A percentile compares a stretch with the other conserved stretches of the same genome.
phyloP scores from a whole-genome alignment of 2,888 invertebrate species.

The Trissoscelio sp. region DNA sequence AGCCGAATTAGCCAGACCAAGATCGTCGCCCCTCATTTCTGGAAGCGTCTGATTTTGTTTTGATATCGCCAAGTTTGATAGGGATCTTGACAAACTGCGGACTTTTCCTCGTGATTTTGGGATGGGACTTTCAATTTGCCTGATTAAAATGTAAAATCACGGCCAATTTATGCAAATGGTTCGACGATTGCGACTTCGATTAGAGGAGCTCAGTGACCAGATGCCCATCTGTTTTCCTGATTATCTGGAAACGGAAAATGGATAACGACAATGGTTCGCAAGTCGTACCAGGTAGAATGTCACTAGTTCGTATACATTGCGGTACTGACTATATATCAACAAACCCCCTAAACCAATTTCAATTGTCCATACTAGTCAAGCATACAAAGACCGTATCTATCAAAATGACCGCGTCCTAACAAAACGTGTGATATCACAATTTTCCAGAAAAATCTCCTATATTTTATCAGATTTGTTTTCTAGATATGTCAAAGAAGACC shows the following conservation, averaged over 20 bases:
- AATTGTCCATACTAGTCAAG: slow-evolving; percentile 54
- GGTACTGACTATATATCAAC: slow-evolving; percentile 52
- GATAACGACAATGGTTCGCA: slow-evolving; percentile 36
- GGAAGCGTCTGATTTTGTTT: slow-evolving; percentile 25
- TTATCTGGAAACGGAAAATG: slow-evolving; percentile 36
- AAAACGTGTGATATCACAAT: slow-evolving; percentile 23
- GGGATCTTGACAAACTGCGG: slow-evolving; percentile 19
- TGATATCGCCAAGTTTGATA: slow-evolving; percentile 24
- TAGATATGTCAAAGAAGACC: not conserved
- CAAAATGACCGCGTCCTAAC: slow-evolving; percentile 54
- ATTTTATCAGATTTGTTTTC: not conserved
- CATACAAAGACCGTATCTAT: slow-evolving; percentile 43
- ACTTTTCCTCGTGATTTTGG: slow-evolving; percentile 6
- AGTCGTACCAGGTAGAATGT: slow-evolving; percentile 32
- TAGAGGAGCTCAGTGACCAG: not conserved
- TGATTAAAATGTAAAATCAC: slow-evolving; percentile 15
- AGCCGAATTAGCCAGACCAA: slow-evolving; percentile 25
- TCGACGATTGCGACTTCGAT: slow-evolving; percentile 15
- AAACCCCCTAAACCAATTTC: slow-evolving; percentile 52
- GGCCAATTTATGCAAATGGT: slow-evolving; percentile 15
- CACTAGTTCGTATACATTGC: slow-evolving; percentile 27
- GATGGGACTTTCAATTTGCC: not conserved
- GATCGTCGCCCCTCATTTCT: slow-evolving; percentile 19
- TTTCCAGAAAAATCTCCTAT: slow-evolving; percentile 5
- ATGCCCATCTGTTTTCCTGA: slow-evolving; percentile 25